These are phyloP conservation scores for Dasysyrphus tricinctus DNA, from an alignment of 2,888 invertebrate genomes.

Conservation along the genomic window DNA sequence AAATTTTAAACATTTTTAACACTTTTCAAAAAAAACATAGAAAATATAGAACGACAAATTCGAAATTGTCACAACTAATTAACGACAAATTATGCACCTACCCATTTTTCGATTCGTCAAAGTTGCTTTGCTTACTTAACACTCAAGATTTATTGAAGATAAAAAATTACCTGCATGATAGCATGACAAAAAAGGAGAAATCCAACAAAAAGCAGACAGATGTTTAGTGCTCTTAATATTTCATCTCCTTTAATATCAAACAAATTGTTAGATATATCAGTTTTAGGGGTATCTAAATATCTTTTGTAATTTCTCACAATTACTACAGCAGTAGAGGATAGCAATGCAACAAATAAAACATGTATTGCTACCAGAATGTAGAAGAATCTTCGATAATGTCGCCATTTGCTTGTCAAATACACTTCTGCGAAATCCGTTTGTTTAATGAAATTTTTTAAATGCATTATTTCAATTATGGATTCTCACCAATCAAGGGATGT, in stretches of 20 bases:
- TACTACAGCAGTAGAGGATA: conserved; percentile 78
- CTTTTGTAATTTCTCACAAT: conserved; percentile 37
- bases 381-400: conserved; percentile 84
- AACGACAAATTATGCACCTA: too few species aligned
- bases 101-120: too few species aligned
- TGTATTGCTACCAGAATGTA: conserved; percentile 82
- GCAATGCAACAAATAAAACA: conserved; percentile 82
- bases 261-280: not conserved
- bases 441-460: not conserved
- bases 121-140: too few species aligned
- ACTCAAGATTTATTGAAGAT: too few species aligned
- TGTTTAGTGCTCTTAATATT: conserved; percentile 11
- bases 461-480: not conserved
- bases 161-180: conserved; percentile 48
- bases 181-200: conserved; percentile 46
- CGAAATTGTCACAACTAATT: too few species aligned
- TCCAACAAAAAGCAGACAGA: not conserved
- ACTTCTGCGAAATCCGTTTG: conserved; percentile 79
- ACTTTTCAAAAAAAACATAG: too few species aligned
- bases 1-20: too few species aligned
- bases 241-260: not conserved
- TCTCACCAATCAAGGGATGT: conserved; percentile 83
- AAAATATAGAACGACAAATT: too few species aligned
- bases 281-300: not conserved
- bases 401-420: conserved; percentile 84